Conservation (phyloP, 2,113 vertebrate genomes). For the Mus musculus region GRCm39 chr15:29105501-29106000, state of each 20-base stretch:
- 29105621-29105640: neutral
- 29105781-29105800: neutral
- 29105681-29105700: fast-evolving
- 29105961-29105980: neutral
- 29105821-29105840: neutral
- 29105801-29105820: neutral
- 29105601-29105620: neutral
- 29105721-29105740: neutral
- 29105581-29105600: neutral
- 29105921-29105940: neutral
- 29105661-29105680: too few species aligned
- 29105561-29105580: neutral
- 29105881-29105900: neutral
- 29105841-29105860: neutral
- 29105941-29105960: neutral
- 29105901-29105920: neutral
- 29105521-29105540: neutral
- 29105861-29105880: neutral
- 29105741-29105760: neutral
- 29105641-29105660: neutral
- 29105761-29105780: neutral
- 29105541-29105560: neutral
- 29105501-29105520: conserved; percentile 16
- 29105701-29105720: neutral
- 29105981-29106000: neutral